A percentile compares a stretch with the other conserved stretches of the same genome.
Conservation (phyloP, 2,113 vertebrate genomes). For the Sisor rabdophorus region DNA sequence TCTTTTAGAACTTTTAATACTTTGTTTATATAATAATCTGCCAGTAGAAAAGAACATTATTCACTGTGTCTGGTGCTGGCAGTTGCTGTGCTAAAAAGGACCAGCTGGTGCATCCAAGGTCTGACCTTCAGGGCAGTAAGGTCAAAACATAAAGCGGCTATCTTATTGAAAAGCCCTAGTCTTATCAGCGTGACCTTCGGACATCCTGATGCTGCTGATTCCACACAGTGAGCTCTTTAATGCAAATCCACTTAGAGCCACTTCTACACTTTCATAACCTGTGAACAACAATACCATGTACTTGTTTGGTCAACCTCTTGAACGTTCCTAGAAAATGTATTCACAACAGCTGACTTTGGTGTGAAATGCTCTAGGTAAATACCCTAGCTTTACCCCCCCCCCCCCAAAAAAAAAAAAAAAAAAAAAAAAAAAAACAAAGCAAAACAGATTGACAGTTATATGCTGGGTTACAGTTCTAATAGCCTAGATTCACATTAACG, state of each 20-base stretch:
- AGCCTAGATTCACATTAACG: too few species aligned
- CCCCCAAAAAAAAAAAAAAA: too few species aligned
- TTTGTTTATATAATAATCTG: slow-evolving; percentile 1
- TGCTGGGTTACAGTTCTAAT: too few species aligned
- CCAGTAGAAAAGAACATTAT: not conserved
- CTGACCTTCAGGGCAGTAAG: slow-evolving; percentile 68
- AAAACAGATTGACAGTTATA: too few species aligned
- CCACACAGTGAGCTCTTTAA: slow-evolving; percentile 52
- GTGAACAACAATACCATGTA: slow-evolving; percentile 19
- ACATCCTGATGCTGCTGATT: slow-evolving; percentile 62
- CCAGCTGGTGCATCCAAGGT: slow-evolving; percentile 43
- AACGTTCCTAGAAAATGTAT: slow-evolving; percentile 8
- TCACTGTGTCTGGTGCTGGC: not conserved
- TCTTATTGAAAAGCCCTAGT: slow-evolving; percentile 61
- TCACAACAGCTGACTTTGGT: not conserved
- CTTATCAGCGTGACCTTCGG: slow-evolving; percentile 74
- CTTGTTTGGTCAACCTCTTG: slow-evolving; percentile 25
- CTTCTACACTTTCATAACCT: slow-evolving; percentile 30
- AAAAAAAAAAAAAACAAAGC: too few species aligned
- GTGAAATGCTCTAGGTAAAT: not conserved
- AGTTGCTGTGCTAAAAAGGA: not conserved
- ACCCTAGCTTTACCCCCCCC: too few species aligned
- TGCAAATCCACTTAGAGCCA: slow-evolving; percentile 54
- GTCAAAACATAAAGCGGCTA: slow-evolving; percentile 64
- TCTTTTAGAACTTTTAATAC: not conserved